Evolutionary conservation across 2,888 invertebrate genomes (phyloP).

Genomic region (Drosophila meridionalis): DNA sequence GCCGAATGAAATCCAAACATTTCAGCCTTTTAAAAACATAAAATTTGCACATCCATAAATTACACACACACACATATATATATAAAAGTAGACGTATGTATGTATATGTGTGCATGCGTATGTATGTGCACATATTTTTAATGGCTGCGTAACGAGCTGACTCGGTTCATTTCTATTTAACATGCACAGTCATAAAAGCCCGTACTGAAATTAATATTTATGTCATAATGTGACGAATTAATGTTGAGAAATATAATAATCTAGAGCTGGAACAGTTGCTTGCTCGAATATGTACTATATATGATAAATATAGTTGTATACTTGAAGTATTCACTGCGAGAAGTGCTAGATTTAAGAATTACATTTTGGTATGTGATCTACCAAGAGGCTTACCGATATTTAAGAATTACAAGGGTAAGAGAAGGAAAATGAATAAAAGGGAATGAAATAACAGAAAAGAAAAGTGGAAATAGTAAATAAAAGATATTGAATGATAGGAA

Average conservation of each 20-base stretch:
- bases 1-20: constrained; percentile 48
- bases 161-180: constrained; percentile 58
- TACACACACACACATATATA: constrained; percentile 37
- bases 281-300: background rate
- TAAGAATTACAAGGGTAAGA: too few species aligned
- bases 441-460: too few species aligned
- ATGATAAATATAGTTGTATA: constrained; percentile 1
- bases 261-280: background rate
- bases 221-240: constrained; percentile 14
- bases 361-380: too few species aligned
- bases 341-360: too few species aligned
- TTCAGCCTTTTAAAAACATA: constrained; percentile 37
- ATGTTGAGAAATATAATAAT: background rate
- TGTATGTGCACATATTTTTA: constrained; percentile 34
- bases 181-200: constrained; percentile 14
- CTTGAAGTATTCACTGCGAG: background rate
- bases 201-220: constrained; percentile 32
- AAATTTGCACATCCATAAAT: constrained; percentile 58
- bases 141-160: constrained; percentile 40
- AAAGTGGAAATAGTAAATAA: too few species aligned
- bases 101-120: constrained; percentile 1
- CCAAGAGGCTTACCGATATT: too few species aligned
- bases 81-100: background rate
- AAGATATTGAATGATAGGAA: too few species aligned
- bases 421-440: too few species aligned